These are phyloP conservation scores for Hydropotes inermis DNA, from an alignment of 2,113 vertebrate genomes.

Conservation along the genomic window DNA sequence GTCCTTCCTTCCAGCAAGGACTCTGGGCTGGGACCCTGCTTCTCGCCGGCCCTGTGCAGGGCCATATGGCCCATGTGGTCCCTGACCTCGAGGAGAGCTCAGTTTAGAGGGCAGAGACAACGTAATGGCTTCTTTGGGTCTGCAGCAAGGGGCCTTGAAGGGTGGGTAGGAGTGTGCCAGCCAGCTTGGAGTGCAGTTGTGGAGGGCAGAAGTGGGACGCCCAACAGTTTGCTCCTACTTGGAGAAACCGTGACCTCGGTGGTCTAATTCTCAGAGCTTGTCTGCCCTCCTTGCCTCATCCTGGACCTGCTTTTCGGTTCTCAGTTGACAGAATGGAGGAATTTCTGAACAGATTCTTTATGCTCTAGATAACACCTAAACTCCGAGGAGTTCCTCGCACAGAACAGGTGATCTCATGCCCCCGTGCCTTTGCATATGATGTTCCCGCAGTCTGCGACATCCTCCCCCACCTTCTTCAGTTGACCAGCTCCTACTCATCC, in stretches of 20 bases:
- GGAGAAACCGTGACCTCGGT: background rate
- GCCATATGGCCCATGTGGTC: background rate
- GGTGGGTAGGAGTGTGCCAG: conserved; percentile 9
- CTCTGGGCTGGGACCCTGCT: background rate
- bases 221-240: background rate
- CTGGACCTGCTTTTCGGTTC: background rate
- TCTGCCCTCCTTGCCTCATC: background rate
- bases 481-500: background rate
- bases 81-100: background rate
- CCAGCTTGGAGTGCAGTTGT: background rate
- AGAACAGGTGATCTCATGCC: background rate
- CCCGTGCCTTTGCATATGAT: background rate
- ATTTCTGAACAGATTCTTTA: conserved; percentile 14
- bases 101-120: background rate
- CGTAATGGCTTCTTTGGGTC: background rate
- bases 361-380: background rate
- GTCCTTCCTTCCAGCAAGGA: background rate
- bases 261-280: background rate
- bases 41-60: accelerated
- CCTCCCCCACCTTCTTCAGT: background rate
- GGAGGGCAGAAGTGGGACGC: background rate
- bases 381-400: background rate
- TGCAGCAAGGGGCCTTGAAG: background rate
- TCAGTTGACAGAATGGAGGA: background rate
- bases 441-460: background rate